Evolutionary conservation across 2,113 vertebrate species (phyloP).

Genomic region (Scartelaos histophorus): DNA sequence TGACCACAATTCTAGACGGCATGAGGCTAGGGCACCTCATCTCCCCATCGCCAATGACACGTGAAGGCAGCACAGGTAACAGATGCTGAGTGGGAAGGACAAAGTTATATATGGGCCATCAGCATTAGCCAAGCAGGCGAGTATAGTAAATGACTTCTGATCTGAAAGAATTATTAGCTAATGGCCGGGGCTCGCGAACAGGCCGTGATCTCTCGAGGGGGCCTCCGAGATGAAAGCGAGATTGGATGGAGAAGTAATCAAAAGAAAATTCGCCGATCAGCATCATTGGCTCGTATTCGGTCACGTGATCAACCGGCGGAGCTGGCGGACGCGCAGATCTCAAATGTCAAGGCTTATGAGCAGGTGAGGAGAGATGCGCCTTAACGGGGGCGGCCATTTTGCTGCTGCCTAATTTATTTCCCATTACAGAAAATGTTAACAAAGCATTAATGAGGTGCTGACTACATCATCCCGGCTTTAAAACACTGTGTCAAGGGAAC

Average conservation of each 20-base stretch:
- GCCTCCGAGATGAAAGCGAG: slow-evolving; percentile 18
- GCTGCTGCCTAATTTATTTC: slow-evolving; percentile 64
- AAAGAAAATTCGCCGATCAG: slow-evolving; percentile 48
- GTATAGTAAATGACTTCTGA: slow-evolving; percentile 61
- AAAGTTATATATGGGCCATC: slow-evolving; percentile 38
- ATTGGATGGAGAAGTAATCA: slow-evolving; percentile 25
- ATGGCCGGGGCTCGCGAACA: slow-evolving; percentile 58
- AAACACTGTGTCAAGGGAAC: slow-evolving; percentile 58
- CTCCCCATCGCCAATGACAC: slow-evolving; percentile 69
- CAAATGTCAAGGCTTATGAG: slow-evolving; percentile 63
- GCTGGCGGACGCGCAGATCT: slow-evolving; percentile 47
- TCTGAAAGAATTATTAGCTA: slow-evolving; percentile 66
- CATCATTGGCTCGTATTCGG: slow-evolving; percentile 47
- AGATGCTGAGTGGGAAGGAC: slow-evolving; percentile 46
- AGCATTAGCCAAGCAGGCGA: slow-evolving; percentile 58
- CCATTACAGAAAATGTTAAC: slow-evolving; percentile 66
- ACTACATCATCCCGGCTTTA: slow-evolving; percentile 57
- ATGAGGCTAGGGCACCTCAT: slow-evolving; percentile 55
- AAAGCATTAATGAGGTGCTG: slow-evolving; percentile 66
- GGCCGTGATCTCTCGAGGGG: slow-evolving; percentile 49
- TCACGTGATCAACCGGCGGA: slow-evolving; percentile 51
- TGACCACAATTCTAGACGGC: slow-evolving; percentile 43
- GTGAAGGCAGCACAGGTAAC: slow-evolving; percentile 64
- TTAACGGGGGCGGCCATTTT: slow-evolving; percentile 40
- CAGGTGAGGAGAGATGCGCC: slow-evolving; percentile 49